A percentile compares a stretch with the other conserved stretches of the same genome.
These are phyloP conservation scores for Theonella swinhoei DNA, from an alignment of 37 sponge, comb jelly and placozoan species.

Conservation along the genomic window DNA sequence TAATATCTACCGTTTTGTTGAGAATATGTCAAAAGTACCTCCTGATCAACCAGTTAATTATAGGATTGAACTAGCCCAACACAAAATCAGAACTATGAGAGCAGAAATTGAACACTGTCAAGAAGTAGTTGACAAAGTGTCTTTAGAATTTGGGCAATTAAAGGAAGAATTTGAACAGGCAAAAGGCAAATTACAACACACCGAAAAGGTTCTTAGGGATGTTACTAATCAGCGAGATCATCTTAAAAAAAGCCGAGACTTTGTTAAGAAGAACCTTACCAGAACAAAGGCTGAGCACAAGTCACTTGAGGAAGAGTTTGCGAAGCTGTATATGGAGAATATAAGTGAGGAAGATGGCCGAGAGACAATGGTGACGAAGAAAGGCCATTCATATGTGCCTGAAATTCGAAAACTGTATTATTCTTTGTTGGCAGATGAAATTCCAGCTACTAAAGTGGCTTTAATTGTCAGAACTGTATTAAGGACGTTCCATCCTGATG, in stretches of 20 bases:
- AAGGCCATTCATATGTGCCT: conserved; percentile 2
- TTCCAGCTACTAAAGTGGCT: conserved; percentile 24
- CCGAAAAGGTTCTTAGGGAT: not conserved
- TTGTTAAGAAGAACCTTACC: not conserved
- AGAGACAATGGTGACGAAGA: too few relatives aligned
- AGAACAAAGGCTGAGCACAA: not conserved
- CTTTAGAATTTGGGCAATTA: conserved; percentile 6
- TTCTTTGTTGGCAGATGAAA: conserved; percentile 16
- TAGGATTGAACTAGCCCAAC: not conserved
- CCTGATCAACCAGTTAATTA: conserved; percentile 5
- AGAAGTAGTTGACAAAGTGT: not conserved
- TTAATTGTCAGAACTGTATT: conserved; percentile 15
- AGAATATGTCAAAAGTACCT: conserved; percentile 1
- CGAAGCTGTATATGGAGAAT: conserved; percentile 8
- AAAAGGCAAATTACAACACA: not conserved
- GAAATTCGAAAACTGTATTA: conserved; percentile 29
- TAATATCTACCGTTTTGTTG: conserved; percentile 41
- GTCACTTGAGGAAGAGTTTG: not conserved
- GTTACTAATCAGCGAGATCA: conserved; percentile 5
- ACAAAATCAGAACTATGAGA: not conserved
- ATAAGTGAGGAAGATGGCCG: not conserved
- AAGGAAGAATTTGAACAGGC: not conserved
- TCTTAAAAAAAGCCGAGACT: not conserved
- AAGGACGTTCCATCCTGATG: conserved; percentile 13
- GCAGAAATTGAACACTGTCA: not conserved